Base-by-base conservation (phyloP, 92 coral and sea anemone genomes). In the Pocillopora grandis region DNA sequence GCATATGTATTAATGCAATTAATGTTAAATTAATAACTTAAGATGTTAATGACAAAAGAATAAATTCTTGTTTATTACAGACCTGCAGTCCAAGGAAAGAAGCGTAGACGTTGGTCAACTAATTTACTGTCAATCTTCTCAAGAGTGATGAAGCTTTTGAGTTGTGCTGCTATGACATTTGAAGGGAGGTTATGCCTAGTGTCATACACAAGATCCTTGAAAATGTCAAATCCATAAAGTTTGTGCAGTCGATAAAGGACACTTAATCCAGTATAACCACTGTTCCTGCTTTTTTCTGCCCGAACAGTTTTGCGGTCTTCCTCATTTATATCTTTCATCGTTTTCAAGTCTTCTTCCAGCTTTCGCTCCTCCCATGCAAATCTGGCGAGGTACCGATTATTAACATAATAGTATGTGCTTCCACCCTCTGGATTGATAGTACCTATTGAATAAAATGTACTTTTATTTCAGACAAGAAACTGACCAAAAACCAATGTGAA, bases 21-120 rank as follows among this genome's bases (percentile, higher is more conserved):
- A 27, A 0, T 27, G 27, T 27, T 27, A 27, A 27, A 27, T 27
- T 27, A 27, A 27, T 27, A 27, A 27, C 27, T 27, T 27, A 27
- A 27, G 27, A 27, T 27, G 27, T 27, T 27, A 27, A 27, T 27
- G 27, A 27, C 27, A 27, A 27, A 27, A 27, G 27, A 27, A 27
- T 27, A 27, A 27, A 27, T 27, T 27, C 27, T 27, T 27, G 27
- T 27, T 27, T 27, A 27, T 27, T 75, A 75, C 18, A 9, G 14
- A 85, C 90, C 90, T 87, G 86, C 82, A 42, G 86, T 87, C 81
- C 86, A 87, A 49, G 90, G 90, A 52, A 87, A 80, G 13, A 37
- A 66, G 66, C 63, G 16, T 55, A 87, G 76, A 62, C 74, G 48
- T 74, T 75, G 59, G 17, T 80, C 90, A 20, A 81, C 85, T 68